phyloP scores from a whole-genome alignment of 2,797 vertebrate species.

The Helarctos malayanus region DNA sequence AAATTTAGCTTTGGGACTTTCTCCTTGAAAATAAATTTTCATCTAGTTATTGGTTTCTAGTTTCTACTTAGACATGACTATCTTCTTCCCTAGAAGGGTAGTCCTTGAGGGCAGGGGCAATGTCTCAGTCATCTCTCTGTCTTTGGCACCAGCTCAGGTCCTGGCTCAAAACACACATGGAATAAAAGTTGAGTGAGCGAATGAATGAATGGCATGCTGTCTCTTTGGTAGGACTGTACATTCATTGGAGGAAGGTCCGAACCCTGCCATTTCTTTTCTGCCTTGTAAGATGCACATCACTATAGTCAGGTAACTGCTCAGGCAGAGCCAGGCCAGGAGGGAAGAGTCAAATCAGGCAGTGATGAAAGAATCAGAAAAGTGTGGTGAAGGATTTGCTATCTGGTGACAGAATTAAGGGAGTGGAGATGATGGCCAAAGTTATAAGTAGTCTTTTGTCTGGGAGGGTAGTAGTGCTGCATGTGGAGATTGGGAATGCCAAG shows the following conservation, averaged over 20 bases:
- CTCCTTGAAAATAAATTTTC: slow-evolving; percentile 81
- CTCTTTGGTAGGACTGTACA: not conserved
- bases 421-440: not conserved
- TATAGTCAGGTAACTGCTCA: not conserved
- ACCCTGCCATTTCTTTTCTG: not conserved
- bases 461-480: not conserved
- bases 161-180: not conserved
- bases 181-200: slow-evolving; percentile 17
- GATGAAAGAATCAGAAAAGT: not conserved
- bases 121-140: slow-evolving; percentile 5
- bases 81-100: slow-evolving; percentile 32
- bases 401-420: not conserved
- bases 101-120: not conserved
- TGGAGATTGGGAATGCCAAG: not conserved
- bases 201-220: not conserved
- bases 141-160: not conserved
- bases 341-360: not conserved
- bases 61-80: slow-evolving; percentile 5
- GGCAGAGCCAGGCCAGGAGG: not conserved
- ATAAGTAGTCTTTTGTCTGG: not conserved
- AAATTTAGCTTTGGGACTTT: slow-evolving; percentile 74
- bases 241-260: not conserved
- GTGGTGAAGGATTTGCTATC: not conserved
- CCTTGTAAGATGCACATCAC: not conserved
- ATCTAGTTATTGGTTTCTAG: slow-evolving; percentile 79